phyloP scores from a whole-genome alignment of 2,888 invertebrate genomes.

The Alloplasta piceator region DNA sequence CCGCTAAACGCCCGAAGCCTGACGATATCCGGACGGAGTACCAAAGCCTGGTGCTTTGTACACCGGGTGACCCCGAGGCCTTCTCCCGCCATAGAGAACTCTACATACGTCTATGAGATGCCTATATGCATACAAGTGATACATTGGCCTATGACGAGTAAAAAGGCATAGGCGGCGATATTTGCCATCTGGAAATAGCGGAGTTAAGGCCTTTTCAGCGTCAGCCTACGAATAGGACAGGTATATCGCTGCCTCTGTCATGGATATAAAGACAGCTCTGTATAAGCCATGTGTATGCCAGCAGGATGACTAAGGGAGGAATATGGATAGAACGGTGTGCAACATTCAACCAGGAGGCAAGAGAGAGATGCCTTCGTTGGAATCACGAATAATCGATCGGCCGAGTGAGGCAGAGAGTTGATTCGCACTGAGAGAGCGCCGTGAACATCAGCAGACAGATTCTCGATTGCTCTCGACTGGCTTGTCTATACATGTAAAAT shows the following conservation, averaged over 20 bases:
- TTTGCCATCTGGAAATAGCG: too few species aligned
- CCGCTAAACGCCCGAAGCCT: constrained; percentile 79
- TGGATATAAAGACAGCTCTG: constrained; percentile 48
- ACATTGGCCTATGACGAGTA: background rate
- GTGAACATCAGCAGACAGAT: constrained; percentile 52
- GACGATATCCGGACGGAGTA: constrained; percentile 68
- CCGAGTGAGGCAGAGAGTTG: constrained; percentile 16
- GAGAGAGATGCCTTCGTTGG: constrained; percentile 55
- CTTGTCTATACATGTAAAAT: constrained; percentile 12
- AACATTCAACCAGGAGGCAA: constrained; percentile 50
- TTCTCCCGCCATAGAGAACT: constrained; percentile 27
- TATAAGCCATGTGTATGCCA: constrained; percentile 26
- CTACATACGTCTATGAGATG: constrained; percentile 14
- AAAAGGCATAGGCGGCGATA: background rate
- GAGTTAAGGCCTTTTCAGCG: too few species aligned
- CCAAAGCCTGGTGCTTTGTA: constrained; percentile 77
- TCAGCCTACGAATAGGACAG: background rate
- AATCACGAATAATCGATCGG: constrained; percentile 64
- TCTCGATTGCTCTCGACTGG: constrained; percentile 48
- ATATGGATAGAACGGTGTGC: constrained; percentile 43
- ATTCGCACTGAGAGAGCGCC: constrained; percentile 25
- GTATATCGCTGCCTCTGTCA: constrained; percentile 32
- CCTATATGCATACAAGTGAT: too few species aligned
- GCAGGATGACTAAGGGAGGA: constrained; percentile 2
- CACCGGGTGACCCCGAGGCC: constrained; percentile 76